phyloP scores from a whole-genome alignment of 2,888 invertebrate species.

The Drosophila borborema region DNA sequence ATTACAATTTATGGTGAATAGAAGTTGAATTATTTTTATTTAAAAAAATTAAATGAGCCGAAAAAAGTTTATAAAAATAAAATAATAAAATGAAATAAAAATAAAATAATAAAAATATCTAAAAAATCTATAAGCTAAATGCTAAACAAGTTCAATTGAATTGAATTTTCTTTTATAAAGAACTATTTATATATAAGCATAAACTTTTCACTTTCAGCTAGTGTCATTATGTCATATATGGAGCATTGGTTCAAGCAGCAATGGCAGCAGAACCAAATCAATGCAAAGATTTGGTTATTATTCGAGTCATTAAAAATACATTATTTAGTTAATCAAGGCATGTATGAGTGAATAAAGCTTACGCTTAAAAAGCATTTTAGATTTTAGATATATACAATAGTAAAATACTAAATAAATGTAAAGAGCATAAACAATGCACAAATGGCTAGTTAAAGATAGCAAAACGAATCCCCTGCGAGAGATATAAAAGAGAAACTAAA shows the following conservation, averaged over 20 bases:
- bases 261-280: neutral
- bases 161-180: no score
- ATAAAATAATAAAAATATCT: no score
- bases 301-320: neutral
- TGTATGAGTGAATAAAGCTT: neutral
- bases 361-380: neutral
- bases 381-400: neutral
- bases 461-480: neutral
- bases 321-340: neutral
- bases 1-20: no score
- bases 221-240: no score
- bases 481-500: neutral
- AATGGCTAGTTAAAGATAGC: neutral
- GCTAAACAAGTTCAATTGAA: no score
- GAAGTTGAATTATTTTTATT: neutral
- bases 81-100: no score
- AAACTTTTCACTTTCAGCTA: neutral
- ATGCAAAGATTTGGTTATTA: neutral
- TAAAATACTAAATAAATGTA: neutral
- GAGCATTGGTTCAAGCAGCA: neutral
- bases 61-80: neutral
- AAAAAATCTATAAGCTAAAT: no score
- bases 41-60: conserved; percentile 22
- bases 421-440: neutral
- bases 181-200: no score